A percentile compares a stretch with the other conserved stretches of the same genome.
Conservation (phyloP, 2,113 vertebrate species). For the Grallaria varia region DNA sequence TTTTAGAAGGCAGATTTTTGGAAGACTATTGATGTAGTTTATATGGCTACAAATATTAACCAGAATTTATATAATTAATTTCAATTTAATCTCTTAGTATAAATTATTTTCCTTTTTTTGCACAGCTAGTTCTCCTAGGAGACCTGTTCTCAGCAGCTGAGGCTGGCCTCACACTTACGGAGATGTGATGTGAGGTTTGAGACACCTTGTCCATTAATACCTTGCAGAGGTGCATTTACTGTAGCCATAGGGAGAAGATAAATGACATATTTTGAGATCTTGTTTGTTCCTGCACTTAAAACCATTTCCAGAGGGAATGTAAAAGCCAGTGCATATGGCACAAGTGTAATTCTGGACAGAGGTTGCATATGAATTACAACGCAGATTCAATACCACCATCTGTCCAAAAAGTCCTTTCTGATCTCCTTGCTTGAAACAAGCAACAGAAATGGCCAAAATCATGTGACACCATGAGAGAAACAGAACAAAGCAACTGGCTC, state of each 20-base stretch:
- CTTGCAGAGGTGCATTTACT: background rate
- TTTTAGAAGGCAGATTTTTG: background rate
- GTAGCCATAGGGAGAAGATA: background rate
- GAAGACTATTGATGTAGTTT: background rate
- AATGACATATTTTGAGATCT: constrained; percentile 12
- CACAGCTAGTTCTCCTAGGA: background rate
- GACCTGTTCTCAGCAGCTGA: background rate
- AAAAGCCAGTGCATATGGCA: constrained; percentile 34
- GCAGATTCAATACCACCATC: constrained; percentile 50
- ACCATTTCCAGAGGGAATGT: constrained; percentile 36
- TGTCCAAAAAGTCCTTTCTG: constrained; percentile 57
- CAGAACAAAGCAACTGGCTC: constrained; percentile 10
- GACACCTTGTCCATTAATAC: background rate
- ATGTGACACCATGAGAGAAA: background rate
- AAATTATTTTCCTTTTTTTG: background rate
- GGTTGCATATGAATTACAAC: constrained; percentile 58
- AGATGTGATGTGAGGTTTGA: background rate
- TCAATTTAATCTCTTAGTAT: background rate
- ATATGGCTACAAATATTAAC: background rate
- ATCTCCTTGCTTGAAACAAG: constrained; percentile 42
- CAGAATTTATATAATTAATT: background rate
- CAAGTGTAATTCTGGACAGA: constrained; percentile 33
- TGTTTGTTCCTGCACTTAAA: constrained; percentile 45
- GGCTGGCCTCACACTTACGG: background rate
- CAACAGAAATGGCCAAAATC: constrained; percentile 31